Evolutionary conservation across 2,888 invertebrate species (phyloP), one percentile per base, ranked within the genome.

Genomic region (Antheraea yamamai): DNA sequence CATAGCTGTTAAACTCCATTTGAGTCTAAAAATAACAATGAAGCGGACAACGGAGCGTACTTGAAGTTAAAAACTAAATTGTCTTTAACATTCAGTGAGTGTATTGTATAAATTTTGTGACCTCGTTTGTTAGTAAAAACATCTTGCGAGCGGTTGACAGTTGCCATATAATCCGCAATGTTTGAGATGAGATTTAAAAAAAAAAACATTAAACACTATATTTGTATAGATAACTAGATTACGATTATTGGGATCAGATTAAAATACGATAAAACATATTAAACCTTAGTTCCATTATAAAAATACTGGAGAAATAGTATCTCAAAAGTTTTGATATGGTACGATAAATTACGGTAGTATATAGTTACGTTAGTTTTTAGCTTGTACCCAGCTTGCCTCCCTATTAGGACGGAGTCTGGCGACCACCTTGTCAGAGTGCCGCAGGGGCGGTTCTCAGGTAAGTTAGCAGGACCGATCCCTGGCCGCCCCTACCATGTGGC

Each of bases 51-150:
- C 70, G 39, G 35, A 70, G 39, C 20, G 39, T n/a, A 39, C 70
- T 70, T 70, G 70, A 39, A 70, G 70, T 39, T 70, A 70, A 70
- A 70, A 70, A 70, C 70, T 70, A 39, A 70, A 70, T 70, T 39
- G 70, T n/a, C 39, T 70, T 70, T 70, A 70, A 70, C 70, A 70
- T 39, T 70, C 39, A 72, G 61, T 75, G 72, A 39, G 30, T 47
- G 71, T 75, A 71, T 55, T 61, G 61, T 75, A 71, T 47, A 61
- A 72, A 75, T 72, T 74, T 47, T 26, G 72, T 75, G 74, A 75
- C 72, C 74, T 72, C 74, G 61, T 75, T 75, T 72, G 61, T 61
- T 20, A 58, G 74, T 30, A 39, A 39, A 39, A 71, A 71, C 72
- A 75, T 75, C 47, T 75, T 75, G 47, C 71, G n/a, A 72, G 30